These are phyloP conservation scores for Peromyscus attwateri DNA, from an alignment of 2,797 vertebrate species.

Conservation along the genomic window DNA sequence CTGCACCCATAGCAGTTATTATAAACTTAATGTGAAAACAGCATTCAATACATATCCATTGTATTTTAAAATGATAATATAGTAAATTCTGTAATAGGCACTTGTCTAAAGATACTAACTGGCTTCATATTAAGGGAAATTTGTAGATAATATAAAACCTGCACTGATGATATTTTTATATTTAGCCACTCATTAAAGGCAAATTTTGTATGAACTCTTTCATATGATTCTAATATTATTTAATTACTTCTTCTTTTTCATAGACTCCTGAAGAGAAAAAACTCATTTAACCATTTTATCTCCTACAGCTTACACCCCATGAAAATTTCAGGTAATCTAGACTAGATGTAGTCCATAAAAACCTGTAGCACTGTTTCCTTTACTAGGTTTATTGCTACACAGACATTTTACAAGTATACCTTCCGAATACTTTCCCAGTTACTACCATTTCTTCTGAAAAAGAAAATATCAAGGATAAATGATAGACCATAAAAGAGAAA, in stretches of 20 bases:
- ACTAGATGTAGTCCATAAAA: neutral
- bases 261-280: neutral
- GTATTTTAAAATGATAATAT: slow-evolving; percentile 3
- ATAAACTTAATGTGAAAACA: neutral
- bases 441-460: neutral
- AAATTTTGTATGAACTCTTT: neutral
- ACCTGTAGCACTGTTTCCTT: neutral
- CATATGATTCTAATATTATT: slow-evolving; percentile 19
- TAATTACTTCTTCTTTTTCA: slow-evolving; percentile 21
- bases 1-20: neutral
- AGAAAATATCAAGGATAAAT: slow-evolving; percentile 39
- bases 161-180: neutral
- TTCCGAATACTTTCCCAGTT: neutral
- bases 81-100: neutral
- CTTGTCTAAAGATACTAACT: neutral
- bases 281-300: neutral
- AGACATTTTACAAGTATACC: neutral
- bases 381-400: neutral
- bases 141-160: neutral
- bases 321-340: neutral
- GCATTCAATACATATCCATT: neutral
- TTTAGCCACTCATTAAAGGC: neutral
- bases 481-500: slow-evolving; percentile 51
- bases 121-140: neutral
- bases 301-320: neutral